These are phyloP conservation scores for Asarcornis scutulata DNA, from an alignment of 2,113 vertebrate genomes.

Conservation along the genomic window DNA sequence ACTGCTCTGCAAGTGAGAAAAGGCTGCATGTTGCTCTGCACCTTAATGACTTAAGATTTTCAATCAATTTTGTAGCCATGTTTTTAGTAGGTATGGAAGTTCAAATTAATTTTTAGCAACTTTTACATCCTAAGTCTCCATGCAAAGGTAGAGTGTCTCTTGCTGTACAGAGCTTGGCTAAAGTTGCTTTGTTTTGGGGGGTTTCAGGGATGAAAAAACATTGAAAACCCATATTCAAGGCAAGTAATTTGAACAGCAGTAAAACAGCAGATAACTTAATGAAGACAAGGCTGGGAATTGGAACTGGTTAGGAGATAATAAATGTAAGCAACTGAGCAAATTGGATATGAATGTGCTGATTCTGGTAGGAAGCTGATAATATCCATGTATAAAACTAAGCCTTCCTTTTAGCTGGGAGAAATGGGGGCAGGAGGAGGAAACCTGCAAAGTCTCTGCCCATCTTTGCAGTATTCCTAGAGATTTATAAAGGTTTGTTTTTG, in stretches of 20 bases:
- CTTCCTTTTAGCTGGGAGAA: background rate
- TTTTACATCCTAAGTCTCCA: background rate
- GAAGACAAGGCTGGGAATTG: background rate
- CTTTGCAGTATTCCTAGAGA: background rate
- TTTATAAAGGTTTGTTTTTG: background rate
- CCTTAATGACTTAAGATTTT: background rate
- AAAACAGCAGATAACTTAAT: background rate
- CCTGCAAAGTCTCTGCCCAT: background rate
- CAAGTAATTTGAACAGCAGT: background rate
- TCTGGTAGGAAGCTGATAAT: background rate
- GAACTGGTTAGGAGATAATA: background rate
- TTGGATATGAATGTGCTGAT: background rate
- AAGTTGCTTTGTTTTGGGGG: background rate
- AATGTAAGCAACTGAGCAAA: background rate
- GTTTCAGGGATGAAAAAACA: background rate
- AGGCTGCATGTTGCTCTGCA: background rate
- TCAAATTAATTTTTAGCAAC: background rate
- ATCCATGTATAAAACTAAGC: background rate
- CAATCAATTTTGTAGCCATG: background rate
- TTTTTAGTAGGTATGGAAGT: background rate
- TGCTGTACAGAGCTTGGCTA: background rate
- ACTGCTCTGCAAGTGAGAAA: constrained; percentile 7
- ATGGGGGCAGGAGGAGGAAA: background rate
- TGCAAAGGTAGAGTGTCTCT: background rate
- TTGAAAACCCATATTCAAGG: background rate